Conservation (phyloP, 30 jellyfish, hydroid and myxozoan genomes). For the Clytia hemisphaerica region DNA sequence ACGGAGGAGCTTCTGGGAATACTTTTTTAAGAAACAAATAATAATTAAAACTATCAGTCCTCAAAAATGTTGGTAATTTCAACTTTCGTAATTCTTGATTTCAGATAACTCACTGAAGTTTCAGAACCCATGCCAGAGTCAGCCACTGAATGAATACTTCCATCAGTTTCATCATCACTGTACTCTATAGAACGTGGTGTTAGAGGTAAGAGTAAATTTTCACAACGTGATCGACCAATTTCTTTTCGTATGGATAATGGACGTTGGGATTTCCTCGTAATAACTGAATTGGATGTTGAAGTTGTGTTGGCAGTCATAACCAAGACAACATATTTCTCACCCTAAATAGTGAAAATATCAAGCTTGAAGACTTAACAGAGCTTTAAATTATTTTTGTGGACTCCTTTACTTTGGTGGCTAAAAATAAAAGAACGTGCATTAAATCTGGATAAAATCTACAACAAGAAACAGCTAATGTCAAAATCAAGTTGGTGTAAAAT, state of each 20-base stretch:
- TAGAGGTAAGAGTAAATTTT: background rate
- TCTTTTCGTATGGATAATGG: slow-evolving; percentile 20
- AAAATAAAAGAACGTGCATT: background rate
- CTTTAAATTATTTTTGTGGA: background rate
- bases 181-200: background rate
- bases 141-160: background rate
- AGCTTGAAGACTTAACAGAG: background rate
- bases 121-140: slow-evolving; percentile 28
- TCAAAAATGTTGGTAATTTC: background rate
- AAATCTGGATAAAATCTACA: background rate
- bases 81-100: background rate
- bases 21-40: background rate
- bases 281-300: too few species aligned
- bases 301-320: too few species aligned
- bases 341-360: background rate
- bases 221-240: slow-evolving; percentile 1
- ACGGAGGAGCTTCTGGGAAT: background rate
- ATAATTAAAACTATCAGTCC: background rate
- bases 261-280: slow-evolving; percentile 14
- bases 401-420: background rate
- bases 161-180: slow-evolving; percentile 20
- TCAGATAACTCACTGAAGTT: background rate
- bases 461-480: background rate
- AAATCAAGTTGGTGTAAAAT: background rate
- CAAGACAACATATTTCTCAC: slow-evolving; percentile 21